These are phyloP conservation scores for Mormoops blainvillei DNA, from an alignment of 2,113 vertebrate genomes.

Conservation along the genomic window DNA sequence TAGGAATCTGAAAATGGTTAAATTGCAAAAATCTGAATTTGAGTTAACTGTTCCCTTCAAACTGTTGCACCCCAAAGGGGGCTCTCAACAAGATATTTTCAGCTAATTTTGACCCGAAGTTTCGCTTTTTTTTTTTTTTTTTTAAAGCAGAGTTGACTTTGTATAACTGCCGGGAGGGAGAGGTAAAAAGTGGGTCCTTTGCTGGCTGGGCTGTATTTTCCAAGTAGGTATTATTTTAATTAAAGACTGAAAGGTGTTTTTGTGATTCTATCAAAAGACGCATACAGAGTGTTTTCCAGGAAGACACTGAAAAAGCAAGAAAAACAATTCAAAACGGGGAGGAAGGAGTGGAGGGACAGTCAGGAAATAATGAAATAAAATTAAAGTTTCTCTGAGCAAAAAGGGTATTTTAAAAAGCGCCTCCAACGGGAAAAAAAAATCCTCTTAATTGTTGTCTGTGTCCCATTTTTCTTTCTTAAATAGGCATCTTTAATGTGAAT, in stretches of 20 bases:
- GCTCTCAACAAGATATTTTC: not conserved
- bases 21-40: conserved; percentile 14
- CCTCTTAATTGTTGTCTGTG: not conserved
- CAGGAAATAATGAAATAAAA: conserved; percentile 43
- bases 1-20: not conserved
- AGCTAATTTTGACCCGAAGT: conserved; percentile 21
- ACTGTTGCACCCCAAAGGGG: not conserved
- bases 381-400: not conserved
- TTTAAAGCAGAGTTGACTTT: not conserved
- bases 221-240: conserved; percentile 58
- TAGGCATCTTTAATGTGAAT: not conserved
- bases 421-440: not conserved
- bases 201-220: conserved; percentile 17
- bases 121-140: not conserved
- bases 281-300: conserved; percentile 27
- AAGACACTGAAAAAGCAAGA: conserved; percentile 39
- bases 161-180: not conserved
- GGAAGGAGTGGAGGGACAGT: conserved; percentile 14
- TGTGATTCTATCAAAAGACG: conserved; percentile 43
- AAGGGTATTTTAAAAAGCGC: not conserved
- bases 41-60: not conserved
- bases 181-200: conserved; percentile 17
- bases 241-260: conserved; percentile 55
- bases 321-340: conserved; percentile 54
- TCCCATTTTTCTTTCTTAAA: conserved; percentile 7